A percentile compares a stretch with the other conserved stretches of the same genome.
Evolutionary conservation across 2,888 invertebrate genomes (phyloP).

Genomic region (Eurytoma californica): DNA sequence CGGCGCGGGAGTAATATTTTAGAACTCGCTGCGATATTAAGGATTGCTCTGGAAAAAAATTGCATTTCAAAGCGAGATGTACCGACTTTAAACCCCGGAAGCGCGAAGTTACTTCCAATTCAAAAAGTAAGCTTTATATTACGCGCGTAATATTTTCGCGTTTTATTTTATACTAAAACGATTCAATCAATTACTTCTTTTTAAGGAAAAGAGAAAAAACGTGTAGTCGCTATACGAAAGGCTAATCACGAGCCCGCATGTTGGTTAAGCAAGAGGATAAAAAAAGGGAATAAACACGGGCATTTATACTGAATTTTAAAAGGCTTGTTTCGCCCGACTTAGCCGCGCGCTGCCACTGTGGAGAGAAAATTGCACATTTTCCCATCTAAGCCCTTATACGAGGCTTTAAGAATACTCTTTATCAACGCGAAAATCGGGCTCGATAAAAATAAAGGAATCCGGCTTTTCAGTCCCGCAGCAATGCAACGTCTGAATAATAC

Average conservation of each 20-base stretch:
- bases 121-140: too few relatives aligned
- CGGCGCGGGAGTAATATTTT: not conserved
- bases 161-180: too few relatives aligned
- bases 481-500: not conserved
- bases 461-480: not conserved
- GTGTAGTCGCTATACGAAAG: too few relatives aligned
- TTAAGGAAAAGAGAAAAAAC: too few relatives aligned
- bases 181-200: too few relatives aligned
- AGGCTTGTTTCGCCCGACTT: conserved; percentile 14
- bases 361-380: conserved; percentile 5
- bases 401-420: not conserved
- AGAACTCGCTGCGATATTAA: too few relatives aligned
- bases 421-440: not conserved
- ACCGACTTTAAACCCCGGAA: too few relatives aligned
- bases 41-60: too few relatives aligned
- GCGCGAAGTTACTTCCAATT: too few relatives aligned
- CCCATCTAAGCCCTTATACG: not conserved
- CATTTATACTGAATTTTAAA: conserved; percentile 18
- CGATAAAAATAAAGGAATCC: not conserved
- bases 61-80: too few relatives aligned
- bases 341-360: not conserved
- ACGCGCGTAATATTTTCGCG: too few relatives aligned
- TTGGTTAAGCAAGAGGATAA: not conserved
- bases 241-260: too few relatives aligned
- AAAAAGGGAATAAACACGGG: conserved; percentile 13